Percentiles rank a stretch among this genome's conserved stretches.
phyloP scores from a whole-genome alignment of 2,797 vertebrate species.

The Phrynocephalus guinanensis region DNA sequence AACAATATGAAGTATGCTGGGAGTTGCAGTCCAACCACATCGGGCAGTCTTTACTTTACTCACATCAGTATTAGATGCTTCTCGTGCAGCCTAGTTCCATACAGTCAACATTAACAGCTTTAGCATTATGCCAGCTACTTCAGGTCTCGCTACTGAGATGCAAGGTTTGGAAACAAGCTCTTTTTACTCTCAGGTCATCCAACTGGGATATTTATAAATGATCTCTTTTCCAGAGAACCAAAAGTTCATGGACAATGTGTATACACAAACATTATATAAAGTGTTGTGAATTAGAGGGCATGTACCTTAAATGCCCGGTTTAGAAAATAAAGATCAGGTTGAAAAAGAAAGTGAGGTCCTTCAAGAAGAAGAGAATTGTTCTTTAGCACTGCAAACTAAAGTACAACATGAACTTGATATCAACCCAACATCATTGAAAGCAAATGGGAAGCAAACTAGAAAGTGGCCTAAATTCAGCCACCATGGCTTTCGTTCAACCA shows the following conservation, averaged over 20 bases:
- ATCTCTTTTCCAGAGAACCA: not conserved
- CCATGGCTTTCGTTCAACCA: slow-evolving; percentile 14
- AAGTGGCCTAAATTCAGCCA: slow-evolving; percentile 5
- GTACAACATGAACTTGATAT: slow-evolving; percentile 9
- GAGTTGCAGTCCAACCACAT: no score
- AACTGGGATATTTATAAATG: not conserved
- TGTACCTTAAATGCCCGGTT: not conserved
- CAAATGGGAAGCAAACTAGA: slow-evolving; percentile 14
- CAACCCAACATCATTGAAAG: slow-evolving; percentile 20
- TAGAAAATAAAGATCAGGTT: slow-evolving; percentile 15
- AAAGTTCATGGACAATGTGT: slow-evolving; percentile 27
- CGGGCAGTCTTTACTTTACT: no score
- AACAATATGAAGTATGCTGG: no score
- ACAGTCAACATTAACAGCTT: not conserved
- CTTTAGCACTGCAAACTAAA: not conserved
- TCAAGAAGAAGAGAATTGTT: not conserved
- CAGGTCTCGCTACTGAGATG: not conserved
- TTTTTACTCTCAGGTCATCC: not conserved
- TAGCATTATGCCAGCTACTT: not conserved
- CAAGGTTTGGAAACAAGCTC: not conserved
- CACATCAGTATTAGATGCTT: no score
- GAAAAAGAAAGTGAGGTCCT: not conserved
- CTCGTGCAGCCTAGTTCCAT: no score
- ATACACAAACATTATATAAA: not conserved
- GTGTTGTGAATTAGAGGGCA: not conserved